These are phyloP conservation scores for Acanthurus lineatus DNA, from an alignment of 2,797 vertebrate genomes.

Conservation along the genomic window DNA sequence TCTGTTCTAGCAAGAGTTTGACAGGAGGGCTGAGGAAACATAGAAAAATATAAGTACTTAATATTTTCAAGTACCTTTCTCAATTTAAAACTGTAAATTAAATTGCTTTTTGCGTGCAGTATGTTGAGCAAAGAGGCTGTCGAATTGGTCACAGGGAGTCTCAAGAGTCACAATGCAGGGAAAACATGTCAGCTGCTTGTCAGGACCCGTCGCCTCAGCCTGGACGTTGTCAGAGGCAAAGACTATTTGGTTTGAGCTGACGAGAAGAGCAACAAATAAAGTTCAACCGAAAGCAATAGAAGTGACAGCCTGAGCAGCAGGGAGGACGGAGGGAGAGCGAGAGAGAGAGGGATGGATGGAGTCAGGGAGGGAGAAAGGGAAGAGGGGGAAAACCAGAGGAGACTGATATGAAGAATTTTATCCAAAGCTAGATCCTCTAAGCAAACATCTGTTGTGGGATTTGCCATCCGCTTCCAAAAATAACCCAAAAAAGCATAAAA, in stretches of 20 bases:
- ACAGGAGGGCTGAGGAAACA: background rate
- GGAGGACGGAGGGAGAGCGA: too few relatives aligned
- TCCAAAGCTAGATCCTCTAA: constrained; percentile 44
- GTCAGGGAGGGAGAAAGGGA: background rate
- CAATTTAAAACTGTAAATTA: background rate
- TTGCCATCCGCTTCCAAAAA: constrained; percentile 63
- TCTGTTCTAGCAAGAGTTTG: constrained; percentile 14
- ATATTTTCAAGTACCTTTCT: background rate
- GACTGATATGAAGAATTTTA: constrained; percentile 48
- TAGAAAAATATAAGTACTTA: background rate
- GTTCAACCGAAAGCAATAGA: constrained; percentile 5
- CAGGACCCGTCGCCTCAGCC: constrained; percentile 9
- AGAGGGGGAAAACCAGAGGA: constrained; percentile 17
- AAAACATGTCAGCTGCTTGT: constrained; percentile 23
- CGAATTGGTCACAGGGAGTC: background rate
- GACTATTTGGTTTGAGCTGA: constrained; percentile 49
- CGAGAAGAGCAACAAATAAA: constrained; percentile 53
- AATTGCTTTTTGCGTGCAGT: background rate
- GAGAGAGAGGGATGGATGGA: too few relatives aligned
- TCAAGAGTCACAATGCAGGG: constrained; percentile 4
- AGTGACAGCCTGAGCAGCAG: too few relatives aligned
- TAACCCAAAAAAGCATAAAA: constrained; percentile 60
- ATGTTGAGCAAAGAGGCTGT: constrained; percentile 24
- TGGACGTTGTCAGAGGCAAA: constrained; percentile 24
- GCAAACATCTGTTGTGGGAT: constrained; percentile 62